Base-by-base conservation (phyloP, 1,140 invertebrate genomes). In the Mercenaria mercenaria region DNA sequence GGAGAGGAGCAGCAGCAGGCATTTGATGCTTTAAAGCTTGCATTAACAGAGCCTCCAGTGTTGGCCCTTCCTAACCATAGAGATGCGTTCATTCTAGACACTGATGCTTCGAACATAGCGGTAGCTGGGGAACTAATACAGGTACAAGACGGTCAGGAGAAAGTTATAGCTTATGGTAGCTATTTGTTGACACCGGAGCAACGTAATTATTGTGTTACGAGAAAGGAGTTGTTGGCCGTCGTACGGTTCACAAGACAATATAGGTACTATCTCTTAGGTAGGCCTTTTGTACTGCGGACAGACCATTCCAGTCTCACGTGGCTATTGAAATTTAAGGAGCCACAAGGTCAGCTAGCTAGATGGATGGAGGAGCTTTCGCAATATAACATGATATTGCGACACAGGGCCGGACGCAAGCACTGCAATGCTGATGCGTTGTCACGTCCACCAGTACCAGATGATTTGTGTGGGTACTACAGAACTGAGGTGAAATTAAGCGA, bases 61-160 rank as follows among this genome's bases (percentile, higher is more conserved):
- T 29, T 39, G 23, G 43, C 18, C 10, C n/a, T 52, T 20, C 43
- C 77, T 23, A 39, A n/a, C n/a, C 3, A 59, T 26, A 23, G 1
- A 15, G 77, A 43, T 15, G 89, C 56, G 11, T 94, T 92, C 74
- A 52, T 77, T 20, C 13, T 91, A 23, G 59, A 93, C 50, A 88
- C 74, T 37, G 91, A 94, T 87, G 90, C 90, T n/a, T 89, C 88
- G 74, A 69, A 88, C n/a, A 11, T n/a, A 23, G 93, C 88, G 8
- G 26, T 94, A 34, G 94, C 93, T 29, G 92, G 90, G 13, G 93
- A 93, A 0, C 34, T 85, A 23, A 87, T 81, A 20, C 94, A 95
- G 87, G 43, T 67, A 32, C 81, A 92, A 72, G 85, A 93, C 8
- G 90, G 91, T 77, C 39, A 82, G 13, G 85, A 91, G 59, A 39